These are phyloP conservation scores for Hippocampus abdominalis DNA, from an alignment of 2,113 vertebrate species.

Conservation along the genomic window DNA sequence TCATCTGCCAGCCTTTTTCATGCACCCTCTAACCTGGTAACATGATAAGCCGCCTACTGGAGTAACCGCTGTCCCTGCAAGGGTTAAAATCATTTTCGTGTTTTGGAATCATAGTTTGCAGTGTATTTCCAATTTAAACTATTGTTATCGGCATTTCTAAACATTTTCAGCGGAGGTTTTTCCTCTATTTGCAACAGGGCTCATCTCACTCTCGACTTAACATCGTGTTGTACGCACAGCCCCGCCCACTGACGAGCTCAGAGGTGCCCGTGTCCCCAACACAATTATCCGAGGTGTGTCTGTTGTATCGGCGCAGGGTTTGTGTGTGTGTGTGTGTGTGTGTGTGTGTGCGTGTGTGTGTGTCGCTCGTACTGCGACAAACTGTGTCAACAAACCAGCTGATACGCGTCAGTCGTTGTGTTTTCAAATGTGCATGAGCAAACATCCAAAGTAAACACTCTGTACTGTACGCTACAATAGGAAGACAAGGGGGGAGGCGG, in stretches of 20 bases:
- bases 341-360: not conserved
- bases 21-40: too few relatives aligned
- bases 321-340: too few relatives aligned
- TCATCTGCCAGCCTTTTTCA: not conserved
- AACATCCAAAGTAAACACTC: slow-evolving; percentile 2
- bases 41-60: too few relatives aligned
- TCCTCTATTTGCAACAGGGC: not conserved
- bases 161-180: not conserved
- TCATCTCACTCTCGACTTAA: not conserved
- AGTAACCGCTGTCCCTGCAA: too few relatives aligned
- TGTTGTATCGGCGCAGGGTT: not conserved
- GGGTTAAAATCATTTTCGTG: too few relatives aligned
- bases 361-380: not conserved
- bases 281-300: not conserved
- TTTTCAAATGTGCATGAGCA: slow-evolving; percentile 3
- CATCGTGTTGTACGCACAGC: not conserved
- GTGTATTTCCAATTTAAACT: not conserved
- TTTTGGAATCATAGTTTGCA: not conserved
- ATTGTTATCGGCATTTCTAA: too few relatives aligned
- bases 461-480: not conserved
- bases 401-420: not conserved
- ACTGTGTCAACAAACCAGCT: not conserved
- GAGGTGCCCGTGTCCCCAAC: not conserved
- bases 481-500: not conserved
- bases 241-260: not conserved